Evolutionary conservation across 92 coral and sea anemone genomes (phyloP).

Genomic region (Paramuricea clavata): DNA sequence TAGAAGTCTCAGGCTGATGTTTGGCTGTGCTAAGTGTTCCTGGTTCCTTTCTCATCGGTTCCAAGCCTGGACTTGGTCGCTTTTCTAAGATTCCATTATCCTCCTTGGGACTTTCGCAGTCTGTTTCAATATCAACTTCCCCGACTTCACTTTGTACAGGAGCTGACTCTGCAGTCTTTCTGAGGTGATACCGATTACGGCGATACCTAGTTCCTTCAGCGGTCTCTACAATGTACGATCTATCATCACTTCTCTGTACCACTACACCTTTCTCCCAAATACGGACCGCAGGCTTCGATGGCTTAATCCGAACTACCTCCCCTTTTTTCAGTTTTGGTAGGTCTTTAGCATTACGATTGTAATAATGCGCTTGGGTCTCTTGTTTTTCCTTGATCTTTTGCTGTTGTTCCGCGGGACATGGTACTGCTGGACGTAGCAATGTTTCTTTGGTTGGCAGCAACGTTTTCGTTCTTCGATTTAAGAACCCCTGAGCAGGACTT

Average conservation of each 20-base stretch:
- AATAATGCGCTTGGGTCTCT: constrained; percentile 17
- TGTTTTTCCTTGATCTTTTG: constrained; percentile 6
- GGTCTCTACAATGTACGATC: constrained; percentile 14
- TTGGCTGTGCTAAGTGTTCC: no score
- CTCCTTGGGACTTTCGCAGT: background rate
- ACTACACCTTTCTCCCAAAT: background rate
- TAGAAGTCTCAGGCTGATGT: no score
- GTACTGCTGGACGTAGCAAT: background rate
- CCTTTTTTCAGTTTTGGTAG: background rate
- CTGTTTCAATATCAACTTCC: no score
- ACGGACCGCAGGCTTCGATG: background rate
- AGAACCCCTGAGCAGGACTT: constrained; percentile 18
- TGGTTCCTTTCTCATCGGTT: no score
- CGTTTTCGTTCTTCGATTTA: constrained; percentile 23
- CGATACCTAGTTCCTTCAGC: constrained; percentile 12
- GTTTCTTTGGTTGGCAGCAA: constrained; percentile 14
- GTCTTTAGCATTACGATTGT: constrained; percentile 23
- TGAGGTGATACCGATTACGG: background rate
- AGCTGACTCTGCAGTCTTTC: background rate
- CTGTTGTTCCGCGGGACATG: constrained; percentile 20
- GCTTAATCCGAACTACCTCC: constrained; percentile 11
- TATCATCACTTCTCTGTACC: background rate
- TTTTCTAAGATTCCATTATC: no score
- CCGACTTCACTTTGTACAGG: background rate
- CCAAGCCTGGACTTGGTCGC: no score